These are phyloP conservation scores for Adelges cooleyi DNA, from an alignment of 1,140 invertebrate species.

Conservation along the genomic window DNA sequence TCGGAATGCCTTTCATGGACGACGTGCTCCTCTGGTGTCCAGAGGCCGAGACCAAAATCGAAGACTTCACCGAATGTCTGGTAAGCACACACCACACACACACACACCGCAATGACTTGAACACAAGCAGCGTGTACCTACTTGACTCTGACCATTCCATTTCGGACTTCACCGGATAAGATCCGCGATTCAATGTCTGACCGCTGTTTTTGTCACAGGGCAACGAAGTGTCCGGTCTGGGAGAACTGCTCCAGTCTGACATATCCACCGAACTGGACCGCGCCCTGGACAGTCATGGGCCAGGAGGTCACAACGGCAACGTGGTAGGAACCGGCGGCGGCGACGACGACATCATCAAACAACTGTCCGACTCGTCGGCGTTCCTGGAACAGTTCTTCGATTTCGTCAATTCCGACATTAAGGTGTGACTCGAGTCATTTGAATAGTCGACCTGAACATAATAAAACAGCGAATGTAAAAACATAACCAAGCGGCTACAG, in stretches of 20 bases:
- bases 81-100: slow-evolving; percentile 50
- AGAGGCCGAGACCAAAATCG: slow-evolving; percentile 74
- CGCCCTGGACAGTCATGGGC: slow-evolving; percentile 38
- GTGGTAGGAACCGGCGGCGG: neutral
- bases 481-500: too few species aligned
- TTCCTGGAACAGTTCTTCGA: slow-evolving; percentile 43
- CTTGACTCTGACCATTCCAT: too few species aligned
- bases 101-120: too few species aligned
- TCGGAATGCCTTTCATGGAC: slow-evolving; percentile 82
- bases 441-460: too few species aligned
- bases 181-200: neutral
- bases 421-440: slow-evolving; percentile 33
- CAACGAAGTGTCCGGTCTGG: slow-evolving; percentile 37
- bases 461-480: too few species aligned
- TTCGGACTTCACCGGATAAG: neutral
- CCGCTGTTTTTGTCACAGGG: slow-evolving; percentile 37
- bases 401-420: slow-evolving; percentile 37
- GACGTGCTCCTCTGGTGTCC: slow-evolving; percentile 81
- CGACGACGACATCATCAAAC: slow-evolving; percentile 58
- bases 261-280: slow-evolving; percentile 48
- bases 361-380: slow-evolving; percentile 53
- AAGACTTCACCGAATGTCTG: slow-evolving; percentile 75
- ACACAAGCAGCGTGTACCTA: too few species aligned
- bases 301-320: slow-evolving; percentile 24
- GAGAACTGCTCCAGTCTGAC: slow-evolving; percentile 55